A percentile compares a stretch with the other conserved stretches of the same genome.
phyloP scores from a whole-genome alignment of 2,888 invertebrate species.

The Ditula angustiorana region DNA sequence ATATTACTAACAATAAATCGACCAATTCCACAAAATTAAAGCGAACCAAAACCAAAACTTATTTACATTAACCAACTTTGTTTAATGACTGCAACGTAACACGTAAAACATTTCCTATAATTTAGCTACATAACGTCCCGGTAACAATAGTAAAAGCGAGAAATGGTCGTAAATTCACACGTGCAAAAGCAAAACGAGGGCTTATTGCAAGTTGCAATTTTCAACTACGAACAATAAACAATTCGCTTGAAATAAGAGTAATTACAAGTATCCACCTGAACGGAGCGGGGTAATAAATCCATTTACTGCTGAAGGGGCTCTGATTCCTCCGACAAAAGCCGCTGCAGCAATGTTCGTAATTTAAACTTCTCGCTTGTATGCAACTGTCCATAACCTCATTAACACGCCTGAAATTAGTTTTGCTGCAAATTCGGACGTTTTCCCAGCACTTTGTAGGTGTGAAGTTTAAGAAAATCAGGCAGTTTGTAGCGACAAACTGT shows the following conservation, averaged over 20 bases:
- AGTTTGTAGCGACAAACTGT: constrained; percentile 16
- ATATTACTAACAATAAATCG: too few species aligned
- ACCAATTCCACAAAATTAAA: too few species aligned
- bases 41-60: not conserved
- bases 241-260: constrained; percentile 74
- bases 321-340: constrained; percentile 77
- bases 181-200: constrained; percentile 36
- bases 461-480: constrained; percentile 35
- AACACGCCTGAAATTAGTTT: constrained; percentile 61
- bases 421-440: constrained; percentile 45
- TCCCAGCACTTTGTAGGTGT: constrained; percentile 44
- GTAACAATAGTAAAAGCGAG: constrained; percentile 30
- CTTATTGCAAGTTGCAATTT: constrained; percentile 57
- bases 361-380: constrained; percentile 73
- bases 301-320: constrained; percentile 74
- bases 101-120: constrained; percentile 1
- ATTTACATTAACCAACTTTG: not conserved
- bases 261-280: constrained; percentile 75
- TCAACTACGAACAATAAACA: constrained; percentile 70
- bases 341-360: constrained; percentile 67
- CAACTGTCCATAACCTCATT: constrained; percentile 68
- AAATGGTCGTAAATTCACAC: constrained; percentile 37
- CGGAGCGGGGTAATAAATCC: constrained; percentile 75
- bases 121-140: constrained; percentile 1
- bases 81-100: not conserved